phyloP scores from a whole-genome alignment of 2,888 invertebrate species.

The Chalcis sispes region DNA sequence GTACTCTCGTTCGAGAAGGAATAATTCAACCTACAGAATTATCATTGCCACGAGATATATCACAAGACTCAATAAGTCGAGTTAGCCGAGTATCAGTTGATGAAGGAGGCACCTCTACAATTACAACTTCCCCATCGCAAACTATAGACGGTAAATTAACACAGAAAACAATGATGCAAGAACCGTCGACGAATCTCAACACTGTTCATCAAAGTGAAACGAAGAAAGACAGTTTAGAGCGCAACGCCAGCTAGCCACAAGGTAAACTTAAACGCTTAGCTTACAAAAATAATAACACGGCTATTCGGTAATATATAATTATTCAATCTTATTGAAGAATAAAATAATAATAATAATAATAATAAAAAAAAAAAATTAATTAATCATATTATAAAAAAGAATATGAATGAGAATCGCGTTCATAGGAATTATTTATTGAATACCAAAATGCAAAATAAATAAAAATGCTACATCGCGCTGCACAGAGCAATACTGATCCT shows the following conservation, averaged over 20 bases:
- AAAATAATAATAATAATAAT: conserved; percentile 19
- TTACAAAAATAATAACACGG: conserved; percentile 70
- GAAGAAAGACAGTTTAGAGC: conserved; percentile 70
- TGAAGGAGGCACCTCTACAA: conserved; percentile 47
- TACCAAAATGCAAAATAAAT: conserved; percentile 40
- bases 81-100: conserved; percentile 43
- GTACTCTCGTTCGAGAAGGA: conserved; percentile 72
- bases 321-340: conserved; percentile 32
- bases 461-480: conserved; percentile 30
- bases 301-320: conserved; percentile 71
- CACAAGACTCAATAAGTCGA: conserved; percentile 23
- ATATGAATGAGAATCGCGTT: conserved; percentile 23
- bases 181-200: conserved; percentile 67
- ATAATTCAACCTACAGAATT: conserved; percentile 63
- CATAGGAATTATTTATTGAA: conserved; percentile 47
- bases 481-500: conserved; percentile 22
- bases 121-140: conserved; percentile 2
- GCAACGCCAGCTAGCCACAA: conserved; percentile 75
- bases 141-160: conserved; percentile 49
- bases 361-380: conserved; percentile 27
- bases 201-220: conserved; percentile 67
- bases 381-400: conserved; percentile 24
- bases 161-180: conserved; percentile 34
- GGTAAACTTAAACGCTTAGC: conserved; percentile 73
- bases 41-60: conserved; percentile 16